Percentiles rank a stretch among this genome's conserved stretches.
phyloP scores from a whole-genome alignment of 2,888 invertebrate species.

The Lepidochitona cinerea region DNA sequence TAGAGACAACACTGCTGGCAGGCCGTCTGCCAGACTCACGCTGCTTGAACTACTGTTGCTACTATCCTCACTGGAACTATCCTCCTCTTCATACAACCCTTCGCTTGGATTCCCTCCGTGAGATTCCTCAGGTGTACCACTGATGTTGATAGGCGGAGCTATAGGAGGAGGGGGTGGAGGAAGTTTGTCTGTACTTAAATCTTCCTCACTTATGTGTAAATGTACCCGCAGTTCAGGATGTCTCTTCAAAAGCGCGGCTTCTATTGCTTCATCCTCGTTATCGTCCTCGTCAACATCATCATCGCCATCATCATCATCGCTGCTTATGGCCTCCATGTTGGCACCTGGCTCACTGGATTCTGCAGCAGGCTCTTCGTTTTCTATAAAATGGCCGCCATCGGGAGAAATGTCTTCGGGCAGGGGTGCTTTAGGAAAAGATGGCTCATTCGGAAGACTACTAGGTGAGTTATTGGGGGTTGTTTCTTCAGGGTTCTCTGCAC shows the following conservation, averaged over 20 bases:
- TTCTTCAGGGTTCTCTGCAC: background rate
- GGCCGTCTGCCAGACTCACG: background rate
- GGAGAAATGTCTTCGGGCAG: background rate
- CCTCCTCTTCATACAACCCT: slow-evolving; percentile 6
- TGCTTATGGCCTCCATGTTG: too few relatives aligned
- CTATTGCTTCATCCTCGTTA: background rate
- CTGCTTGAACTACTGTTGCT: background rate
- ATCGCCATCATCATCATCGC: too few relatives aligned
- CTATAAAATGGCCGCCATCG: background rate
- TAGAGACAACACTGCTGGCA: background rate
- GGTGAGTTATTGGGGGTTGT: background rate
- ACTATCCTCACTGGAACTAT: background rate
- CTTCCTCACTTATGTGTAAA: slow-evolving; percentile 7
- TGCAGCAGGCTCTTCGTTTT: background rate
- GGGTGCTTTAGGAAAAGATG: background rate
- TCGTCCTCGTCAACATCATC: background rate
- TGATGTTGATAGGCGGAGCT: too few relatives aligned
- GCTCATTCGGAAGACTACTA: background rate
- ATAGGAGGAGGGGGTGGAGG: background rate
- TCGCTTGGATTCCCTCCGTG: background rate
- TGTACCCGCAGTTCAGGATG: background rate
- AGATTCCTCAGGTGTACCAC: too few relatives aligned
- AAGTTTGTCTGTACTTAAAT: background rate
- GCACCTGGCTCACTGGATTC: background rate
- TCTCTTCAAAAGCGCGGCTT: background rate